Conservation (phyloP, 2,888 invertebrate genomes). For the Apeira syringaria region DNA sequence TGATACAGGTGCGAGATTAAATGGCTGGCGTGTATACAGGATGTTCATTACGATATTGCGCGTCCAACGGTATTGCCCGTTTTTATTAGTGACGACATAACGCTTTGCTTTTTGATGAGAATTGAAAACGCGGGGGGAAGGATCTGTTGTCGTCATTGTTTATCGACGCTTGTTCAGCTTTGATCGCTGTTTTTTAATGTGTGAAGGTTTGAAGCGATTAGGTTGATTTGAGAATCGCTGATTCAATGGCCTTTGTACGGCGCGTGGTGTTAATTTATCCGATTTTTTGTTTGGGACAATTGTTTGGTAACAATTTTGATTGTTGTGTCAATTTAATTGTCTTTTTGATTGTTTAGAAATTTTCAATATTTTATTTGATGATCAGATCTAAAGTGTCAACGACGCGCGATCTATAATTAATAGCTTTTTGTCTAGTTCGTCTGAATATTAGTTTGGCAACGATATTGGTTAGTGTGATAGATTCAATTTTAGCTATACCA, state of each 20-base stretch:
- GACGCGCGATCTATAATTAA: no score
- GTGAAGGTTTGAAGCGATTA: slow-evolving; percentile 17
- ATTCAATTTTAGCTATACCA: no score
- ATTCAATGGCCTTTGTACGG: neutral
- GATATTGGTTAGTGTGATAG: no score
- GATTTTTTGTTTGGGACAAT: no score
- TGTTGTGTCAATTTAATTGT: no score
- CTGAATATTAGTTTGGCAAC: no score
- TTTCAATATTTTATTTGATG: no score
- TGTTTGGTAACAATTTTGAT: no score
- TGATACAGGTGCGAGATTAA: slow-evolving; percentile 83
- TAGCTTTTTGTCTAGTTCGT: no score
- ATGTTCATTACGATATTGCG: slow-evolving; percentile 82
- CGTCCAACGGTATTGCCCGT: slow-evolving; percentile 71
- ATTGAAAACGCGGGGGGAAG: slow-evolving; percentile 71
- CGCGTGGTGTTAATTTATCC: neutral
- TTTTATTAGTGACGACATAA: slow-evolving; percentile 79
- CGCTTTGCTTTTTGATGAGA: slow-evolving; percentile 79
- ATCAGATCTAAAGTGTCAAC: no score
- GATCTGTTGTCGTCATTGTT: slow-evolving; percentile 57
- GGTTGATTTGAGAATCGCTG: slow-evolving; percentile 3
- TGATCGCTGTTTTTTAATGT: slow-evolving; percentile 20
- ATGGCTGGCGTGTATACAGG: slow-evolving; percentile 78
- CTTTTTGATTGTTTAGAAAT: no score
- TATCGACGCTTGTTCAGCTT: slow-evolving; percentile 37